These are phyloP conservation scores for Emesis furor DNA, from an alignment of 2,888 invertebrate genomes.

Conservation along the genomic window DNA sequence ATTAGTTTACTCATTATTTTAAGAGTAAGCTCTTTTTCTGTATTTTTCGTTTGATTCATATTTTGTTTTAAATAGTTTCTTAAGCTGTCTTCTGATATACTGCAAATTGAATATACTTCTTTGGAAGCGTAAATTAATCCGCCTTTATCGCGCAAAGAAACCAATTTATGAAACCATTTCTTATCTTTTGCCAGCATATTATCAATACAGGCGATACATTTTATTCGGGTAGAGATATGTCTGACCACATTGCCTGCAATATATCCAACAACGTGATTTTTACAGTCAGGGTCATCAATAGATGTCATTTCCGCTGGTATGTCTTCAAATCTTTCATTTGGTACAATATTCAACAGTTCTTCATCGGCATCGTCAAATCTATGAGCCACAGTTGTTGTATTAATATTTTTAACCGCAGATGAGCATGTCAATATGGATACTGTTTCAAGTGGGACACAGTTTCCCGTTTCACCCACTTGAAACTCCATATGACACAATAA, in stretches of 20 bases:
- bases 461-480: constrained; percentile 48
- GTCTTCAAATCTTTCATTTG: not conserved
- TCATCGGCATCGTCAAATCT: constrained; percentile 28
- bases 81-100: constrained; percentile 26
- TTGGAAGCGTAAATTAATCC: constrained; percentile 39
- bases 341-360: not conserved
- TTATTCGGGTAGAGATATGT: constrained; percentile 27
- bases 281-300: constrained; percentile 28
- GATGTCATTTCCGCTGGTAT: constrained; percentile 19
- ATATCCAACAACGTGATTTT: constrained; percentile 30
- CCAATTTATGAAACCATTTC: constrained; percentile 40
- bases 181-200: constrained; percentile 34
- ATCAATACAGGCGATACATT: constrained; percentile 42
- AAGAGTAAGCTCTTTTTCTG: too few relatives aligned
- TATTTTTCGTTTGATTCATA: too few relatives aligned
- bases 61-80: too few relatives aligned
- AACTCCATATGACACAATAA: constrained; percentile 56
- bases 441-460: constrained; percentile 63
- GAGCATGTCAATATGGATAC: constrained; percentile 44
- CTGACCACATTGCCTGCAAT: constrained; percentile 38
- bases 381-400: constrained; percentile 31
- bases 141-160: constrained; percentile 37
- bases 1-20: too few relatives aligned
- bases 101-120: constrained; percentile 25
- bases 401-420: constrained; percentile 48